Conservation (phyloP, 2,113 vertebrate genomes). For the Jacana jacana region DNA sequence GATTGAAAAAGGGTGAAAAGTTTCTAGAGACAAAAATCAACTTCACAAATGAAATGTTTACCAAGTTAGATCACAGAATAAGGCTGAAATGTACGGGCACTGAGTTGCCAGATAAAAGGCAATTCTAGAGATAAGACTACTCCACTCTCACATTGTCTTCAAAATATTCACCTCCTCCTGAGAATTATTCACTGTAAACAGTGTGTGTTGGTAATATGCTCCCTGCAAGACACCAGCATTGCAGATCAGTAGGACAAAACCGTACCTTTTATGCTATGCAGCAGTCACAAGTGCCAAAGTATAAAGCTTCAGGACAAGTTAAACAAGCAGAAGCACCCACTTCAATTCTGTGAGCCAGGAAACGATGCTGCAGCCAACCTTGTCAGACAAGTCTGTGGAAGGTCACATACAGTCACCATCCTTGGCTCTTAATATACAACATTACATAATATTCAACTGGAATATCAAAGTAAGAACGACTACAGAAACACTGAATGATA, state of each 20-base stretch:
- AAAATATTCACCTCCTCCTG: background rate
- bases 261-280: background rate
- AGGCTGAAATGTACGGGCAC: background rate
- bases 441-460: background rate
- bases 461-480: background rate
- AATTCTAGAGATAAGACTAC: background rate
- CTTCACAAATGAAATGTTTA: background rate
- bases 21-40: background rate
- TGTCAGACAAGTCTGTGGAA: background rate
- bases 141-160: fast-evolving
- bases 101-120: background rate
- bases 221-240: background rate
- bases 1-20: background rate
- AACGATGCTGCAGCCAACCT: background rate
- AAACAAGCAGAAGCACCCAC: background rate
- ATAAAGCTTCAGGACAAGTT: background rate
- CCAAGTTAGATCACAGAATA: background rate
- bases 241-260: background rate
- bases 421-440: background rate
- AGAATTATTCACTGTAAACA: background rate
- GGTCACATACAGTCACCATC: background rate
- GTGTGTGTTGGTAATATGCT: background rate
- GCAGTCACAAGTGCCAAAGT: background rate
- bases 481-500: too few relatives aligned
- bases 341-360: background rate